Evolutionary conservation across 2,888 invertebrate genomes (phyloP), one percentile per base, ranked within the genome.

Genomic region (Apoda limacodes): DNA sequence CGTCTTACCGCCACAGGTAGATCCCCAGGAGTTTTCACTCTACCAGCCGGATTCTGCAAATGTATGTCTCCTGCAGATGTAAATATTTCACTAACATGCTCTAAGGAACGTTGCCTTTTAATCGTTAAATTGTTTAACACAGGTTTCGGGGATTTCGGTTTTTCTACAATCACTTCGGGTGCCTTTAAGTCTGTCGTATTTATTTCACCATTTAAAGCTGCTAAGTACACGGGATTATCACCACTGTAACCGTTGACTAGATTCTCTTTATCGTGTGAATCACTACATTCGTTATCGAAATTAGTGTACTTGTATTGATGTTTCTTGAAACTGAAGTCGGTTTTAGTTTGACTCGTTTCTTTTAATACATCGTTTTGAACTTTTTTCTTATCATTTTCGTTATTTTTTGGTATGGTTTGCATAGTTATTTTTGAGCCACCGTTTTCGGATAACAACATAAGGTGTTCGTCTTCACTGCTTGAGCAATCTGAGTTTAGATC

Each of bases 1-100:
- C 87, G 84, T 9, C 92, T 62, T 1, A 92, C 88, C 0, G 91
- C 90, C 0, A 90, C 88, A 0, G 92, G 92, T 13, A 92, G 82
- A 59, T 92, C 92, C 0, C 92, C 92, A 0, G 92, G 92, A 0
- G 92, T 92, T 54, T 92, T 92, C 1, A 92, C 88, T 27, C 91
- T 82, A 25, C 87, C 88, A 11, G 89, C 88, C 0, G 90, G 89
- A 63, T 92, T 89, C 40, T 88, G 84, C 27, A 92, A 56, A 30
- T 86, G 76, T 3, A 86, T 52, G 50, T 88, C 89, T 1, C 85
- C 86, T 0, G 86, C 85, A 0, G 85, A 85, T 6, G 87, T 84
- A 48, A 91, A 91, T 3, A 91, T 85, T 48, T 90, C 89, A 32
- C 86, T 86, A 29, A 92, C 90, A 28, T 89, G 87, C 47, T 91